A percentile compares a stretch with the other conserved stretches of the same genome.
Conservation (phyloP, 2,888 invertebrate genomes). For the Ophraella communa region DNA sequence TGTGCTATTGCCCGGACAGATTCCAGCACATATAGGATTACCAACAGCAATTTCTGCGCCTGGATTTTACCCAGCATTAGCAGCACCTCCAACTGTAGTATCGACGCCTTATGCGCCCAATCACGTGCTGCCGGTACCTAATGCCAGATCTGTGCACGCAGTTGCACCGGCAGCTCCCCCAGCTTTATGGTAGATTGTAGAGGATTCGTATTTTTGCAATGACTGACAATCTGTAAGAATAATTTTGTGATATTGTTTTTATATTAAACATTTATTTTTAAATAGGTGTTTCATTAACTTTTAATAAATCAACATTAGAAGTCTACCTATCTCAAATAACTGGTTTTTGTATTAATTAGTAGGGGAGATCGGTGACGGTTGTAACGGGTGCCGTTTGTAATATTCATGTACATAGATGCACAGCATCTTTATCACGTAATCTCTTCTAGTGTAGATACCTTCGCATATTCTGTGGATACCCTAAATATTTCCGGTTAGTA, state of each 20-base stretch:
- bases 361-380: too few relatives aligned
- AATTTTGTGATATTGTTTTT: background rate
- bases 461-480: too few relatives aligned
- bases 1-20: conserved; percentile 51
- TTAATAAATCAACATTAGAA: too few relatives aligned
- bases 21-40: conserved; percentile 56
- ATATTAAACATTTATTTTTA: background rate
- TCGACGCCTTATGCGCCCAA: too few relatives aligned
- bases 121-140: conserved; percentile 31
- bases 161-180: conserved; percentile 41
- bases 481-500: too few relatives aligned
- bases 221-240: background rate
- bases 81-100: conserved; percentile 30
- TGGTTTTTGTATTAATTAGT: too few relatives aligned
- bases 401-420: too few relatives aligned
- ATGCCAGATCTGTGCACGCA: conserved; percentile 48
- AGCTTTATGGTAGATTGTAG: background rate
- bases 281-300: background rate
- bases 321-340: too few relatives aligned
- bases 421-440: too few relatives aligned
- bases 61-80: conserved; percentile 4
- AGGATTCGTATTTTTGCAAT: background rate
- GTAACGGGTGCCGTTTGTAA: too few relatives aligned
- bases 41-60: conserved; percentile 47
- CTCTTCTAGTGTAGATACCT: too few relatives aligned